A percentile compares a stretch with the other conserved stretches of the same genome.
These are phyloP conservation scores for Brachypodius melanocephalos DNA, from an alignment of 2,113 vertebrate species.

Conservation along the genomic window DNA sequence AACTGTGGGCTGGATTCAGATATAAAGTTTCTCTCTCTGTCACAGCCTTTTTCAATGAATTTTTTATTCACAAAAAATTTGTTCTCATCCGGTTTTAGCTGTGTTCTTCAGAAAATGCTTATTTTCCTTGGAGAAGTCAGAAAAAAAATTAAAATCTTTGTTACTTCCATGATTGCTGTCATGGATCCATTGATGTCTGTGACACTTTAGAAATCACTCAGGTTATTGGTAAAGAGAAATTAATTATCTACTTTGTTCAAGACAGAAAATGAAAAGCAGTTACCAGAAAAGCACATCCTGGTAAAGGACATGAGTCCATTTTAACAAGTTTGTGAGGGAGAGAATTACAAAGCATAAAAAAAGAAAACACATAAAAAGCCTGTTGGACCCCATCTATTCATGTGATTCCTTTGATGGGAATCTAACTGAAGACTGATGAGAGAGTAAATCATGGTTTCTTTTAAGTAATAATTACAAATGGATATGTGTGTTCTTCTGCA, in stretches of 20 bases:
- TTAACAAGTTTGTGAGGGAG: not conserved
- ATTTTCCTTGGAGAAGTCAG: not conserved
- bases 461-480: not conserved
- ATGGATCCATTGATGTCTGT: not conserved
- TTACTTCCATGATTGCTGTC: not conserved
- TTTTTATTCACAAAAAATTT: conserved; percentile 14
- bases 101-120: not conserved
- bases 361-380: not conserved
- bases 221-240: not conserved
- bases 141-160: not conserved
- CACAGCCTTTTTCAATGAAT: conserved; percentile 51
- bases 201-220: not conserved
- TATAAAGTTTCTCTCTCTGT: not conserved
- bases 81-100: not conserved
- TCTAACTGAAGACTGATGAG: not conserved
- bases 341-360: not conserved
- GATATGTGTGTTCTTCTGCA: not conserved
- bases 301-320: not conserved
- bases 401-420: not conserved
- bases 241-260: not conserved
- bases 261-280: not conserved
- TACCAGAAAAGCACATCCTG: not conserved
- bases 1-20: conserved; percentile 8
- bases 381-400: not conserved
- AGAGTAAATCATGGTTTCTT: not conserved